Conservation (phyloP, 1,140 invertebrate species). For the Zaprionus taronus region DNA sequence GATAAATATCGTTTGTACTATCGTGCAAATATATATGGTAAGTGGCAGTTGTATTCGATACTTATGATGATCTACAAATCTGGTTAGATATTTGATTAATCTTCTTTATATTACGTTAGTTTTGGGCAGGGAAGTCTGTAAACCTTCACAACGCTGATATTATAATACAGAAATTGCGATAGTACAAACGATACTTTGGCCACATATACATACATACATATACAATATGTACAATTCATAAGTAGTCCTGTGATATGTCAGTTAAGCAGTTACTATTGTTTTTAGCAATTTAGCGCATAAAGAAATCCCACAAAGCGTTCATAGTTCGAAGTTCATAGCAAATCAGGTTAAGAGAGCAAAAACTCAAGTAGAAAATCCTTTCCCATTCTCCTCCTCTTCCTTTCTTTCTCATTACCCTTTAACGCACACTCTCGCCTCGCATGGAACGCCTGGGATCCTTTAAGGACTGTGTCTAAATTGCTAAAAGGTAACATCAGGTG, state of each 20-base stretch:
- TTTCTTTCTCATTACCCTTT: background rate
- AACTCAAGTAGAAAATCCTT: conserved; percentile 58
- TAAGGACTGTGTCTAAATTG: conserved; percentile 83
- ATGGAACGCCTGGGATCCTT: conserved; percentile 74
- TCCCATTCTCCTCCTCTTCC: conserved; percentile 5
- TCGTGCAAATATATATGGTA: background rate
- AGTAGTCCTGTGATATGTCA: conserved; percentile 45
- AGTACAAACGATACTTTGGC: background rate
- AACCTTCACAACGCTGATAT: conserved; percentile 3
- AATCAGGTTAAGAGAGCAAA: conserved; percentile 76
- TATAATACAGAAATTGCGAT: conserved; percentile 1
- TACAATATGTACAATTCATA: conserved; percentile 13
- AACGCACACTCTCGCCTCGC: conserved; percentile 16
- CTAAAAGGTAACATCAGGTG: conserved; percentile 84
- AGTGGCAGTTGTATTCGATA: conserved; percentile 1
- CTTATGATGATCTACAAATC: background rate
- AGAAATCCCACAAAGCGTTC: conserved; percentile 75
- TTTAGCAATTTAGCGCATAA: conserved; percentile 83
- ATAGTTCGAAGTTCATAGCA: conserved; percentile 60
- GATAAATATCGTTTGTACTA: background rate
- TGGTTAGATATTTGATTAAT: background rate
- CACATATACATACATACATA: conserved; percentile 1
- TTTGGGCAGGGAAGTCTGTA: background rate
- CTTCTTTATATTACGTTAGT: background rate
- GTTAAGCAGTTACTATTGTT: conserved; percentile 56